Base-by-base conservation (phyloP, 2,888 invertebrate species). In the Protodeltote pygarga region DNA sequence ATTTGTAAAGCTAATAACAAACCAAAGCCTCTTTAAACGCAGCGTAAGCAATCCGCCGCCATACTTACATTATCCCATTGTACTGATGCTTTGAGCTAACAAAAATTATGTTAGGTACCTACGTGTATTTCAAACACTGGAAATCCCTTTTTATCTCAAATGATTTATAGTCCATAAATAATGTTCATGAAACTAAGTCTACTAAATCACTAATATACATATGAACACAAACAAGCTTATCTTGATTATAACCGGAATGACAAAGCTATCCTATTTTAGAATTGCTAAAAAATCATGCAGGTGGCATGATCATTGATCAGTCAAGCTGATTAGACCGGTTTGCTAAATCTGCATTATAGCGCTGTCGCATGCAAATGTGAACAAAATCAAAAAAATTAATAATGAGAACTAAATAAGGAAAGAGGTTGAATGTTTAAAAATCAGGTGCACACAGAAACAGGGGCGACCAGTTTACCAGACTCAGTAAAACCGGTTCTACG, bases 1-100 rank as follows among this genome's bases (percentile, higher is more conserved):
- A 74, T 78, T 81, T 78, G 70, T 75, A 68, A 71, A 49, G 53
- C 64, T 65, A 72, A 64, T 64, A 64, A 67, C 55, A 63, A 54
- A 61, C 42, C 37, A 65, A 66, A 65, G 47, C 67, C 45, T 58
- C 51, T 63, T 59, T 51, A 44, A 63, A 59, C 33, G 50, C 41
- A 44, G 32, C 32, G 28, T 38, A 25, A 53, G 39, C 40, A 29
- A 9, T 42, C 32, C 40, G 50, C 33, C 23, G 40, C 17, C 41
- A 28, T 44, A 28, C 29, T 32, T 48, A 24, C 38, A 17, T 46
- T 50, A 53, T 62, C 50, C 45, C 65, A 61, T 57, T 65, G 58
- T 21, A 17, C 27, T 13, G 5, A 37, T 25, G 34, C 13, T 21
- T 29, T 51, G 31, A 46, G 35, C 25, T 42, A 33, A 45, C 41